Conservation (phyloP, 2,888 invertebrate species). For the Melolontha melolontha region DNA sequence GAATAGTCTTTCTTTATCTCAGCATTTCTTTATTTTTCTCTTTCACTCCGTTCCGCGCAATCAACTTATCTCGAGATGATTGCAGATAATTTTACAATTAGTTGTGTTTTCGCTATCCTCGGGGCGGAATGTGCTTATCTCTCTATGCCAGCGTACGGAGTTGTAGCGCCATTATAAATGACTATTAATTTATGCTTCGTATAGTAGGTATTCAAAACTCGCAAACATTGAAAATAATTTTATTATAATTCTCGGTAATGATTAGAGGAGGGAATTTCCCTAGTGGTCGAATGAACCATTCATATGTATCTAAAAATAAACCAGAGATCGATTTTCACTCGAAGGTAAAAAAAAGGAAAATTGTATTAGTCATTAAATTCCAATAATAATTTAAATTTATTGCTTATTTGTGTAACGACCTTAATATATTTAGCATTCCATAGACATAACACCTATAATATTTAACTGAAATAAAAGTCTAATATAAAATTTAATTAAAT, state of each 20-base stretch:
- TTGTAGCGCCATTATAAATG: constrained; percentile 6
- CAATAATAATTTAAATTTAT: not conserved
- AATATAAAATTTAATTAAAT: not conserved
- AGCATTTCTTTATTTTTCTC: not conserved
- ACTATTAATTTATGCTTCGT: constrained; percentile 4
- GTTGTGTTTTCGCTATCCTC: constrained; percentile 18
- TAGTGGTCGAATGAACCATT: not conserved
- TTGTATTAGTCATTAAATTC: constrained; percentile 2
- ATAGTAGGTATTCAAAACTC: not conserved
- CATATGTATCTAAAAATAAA: not conserved
- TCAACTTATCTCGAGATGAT: constrained; percentile 19
- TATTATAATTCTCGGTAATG: not conserved
- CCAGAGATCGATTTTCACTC: not conserved
- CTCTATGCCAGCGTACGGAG: not conserved
- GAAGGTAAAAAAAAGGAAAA: not conserved
- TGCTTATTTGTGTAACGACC: no score
- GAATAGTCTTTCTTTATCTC: constrained; percentile 11
- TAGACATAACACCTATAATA: not conserved
- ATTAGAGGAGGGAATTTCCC: not conserved
- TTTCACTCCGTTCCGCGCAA: constrained; percentile 15
- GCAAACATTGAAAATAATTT: constrained; percentile 1
- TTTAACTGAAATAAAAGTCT: not conserved
- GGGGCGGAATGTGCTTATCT: constrained; percentile 17
- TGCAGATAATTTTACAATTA: constrained; percentile 39
- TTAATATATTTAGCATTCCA: no score